Conservation (phyloP, 1,140 invertebrate genomes). For the Bilobella aurantiaca region DNA sequence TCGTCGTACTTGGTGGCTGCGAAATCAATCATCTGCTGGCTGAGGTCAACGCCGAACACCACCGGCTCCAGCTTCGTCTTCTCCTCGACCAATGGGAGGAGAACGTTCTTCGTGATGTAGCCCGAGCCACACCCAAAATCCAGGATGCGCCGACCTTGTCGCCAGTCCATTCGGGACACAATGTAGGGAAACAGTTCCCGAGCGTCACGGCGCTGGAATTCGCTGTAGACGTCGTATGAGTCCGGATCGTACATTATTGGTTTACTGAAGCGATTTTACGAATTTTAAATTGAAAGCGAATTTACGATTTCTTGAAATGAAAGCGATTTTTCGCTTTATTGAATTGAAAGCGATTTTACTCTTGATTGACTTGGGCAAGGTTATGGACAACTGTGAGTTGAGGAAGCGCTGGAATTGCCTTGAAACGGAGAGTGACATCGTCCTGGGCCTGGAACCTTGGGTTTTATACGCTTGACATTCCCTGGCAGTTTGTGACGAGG, state of each 20-base stretch:
- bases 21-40: conserved; percentile 33
- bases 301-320: no score
- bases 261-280: no score
- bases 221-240: conserved; percentile 32
- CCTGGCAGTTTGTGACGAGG: no score
- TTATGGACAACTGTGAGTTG: no score
- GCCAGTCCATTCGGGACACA: conserved; percentile 25
- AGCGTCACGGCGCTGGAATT: conserved; percentile 28
- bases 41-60: conserved; percentile 28
- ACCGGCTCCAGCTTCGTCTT: background rate
- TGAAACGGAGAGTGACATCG: no score
- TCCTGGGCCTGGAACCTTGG: no score
- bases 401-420: no score
- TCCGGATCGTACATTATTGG: conserved; percentile 33
- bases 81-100: conserved; percentile 18
- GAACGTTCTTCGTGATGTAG: conserved; percentile 28
- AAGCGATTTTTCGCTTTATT: no score
- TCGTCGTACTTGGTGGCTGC: conserved; percentile 25
- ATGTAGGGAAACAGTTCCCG: conserved; percentile 32
- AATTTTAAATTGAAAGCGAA: no score
- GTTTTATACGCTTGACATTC: no score
- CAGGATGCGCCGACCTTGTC: conserved; percentile 18
- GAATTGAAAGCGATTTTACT: no score
- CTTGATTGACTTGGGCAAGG: no score
- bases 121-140: conserved; percentile 35